Percentiles rank a stretch among this genome's conserved stretches.
Conservation (phyloP, 2,113 vertebrate genomes). For the Zosterops hypoxanthus region DNA sequence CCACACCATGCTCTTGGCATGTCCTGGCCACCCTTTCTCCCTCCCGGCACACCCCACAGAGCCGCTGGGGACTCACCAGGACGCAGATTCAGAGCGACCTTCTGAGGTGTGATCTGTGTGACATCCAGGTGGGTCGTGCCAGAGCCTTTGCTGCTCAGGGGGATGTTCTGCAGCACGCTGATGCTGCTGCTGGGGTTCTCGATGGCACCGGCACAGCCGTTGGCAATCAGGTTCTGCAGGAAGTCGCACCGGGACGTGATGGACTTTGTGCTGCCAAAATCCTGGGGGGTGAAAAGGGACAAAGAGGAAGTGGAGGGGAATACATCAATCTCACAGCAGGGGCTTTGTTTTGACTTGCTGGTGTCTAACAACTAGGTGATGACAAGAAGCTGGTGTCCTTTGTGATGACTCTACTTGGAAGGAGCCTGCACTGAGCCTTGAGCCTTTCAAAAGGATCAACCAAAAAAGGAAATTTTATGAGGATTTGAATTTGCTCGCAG, state of each 20-base stretch:
- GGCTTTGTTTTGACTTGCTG: neutral
- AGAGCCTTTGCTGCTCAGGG: constrained; percentile 87
- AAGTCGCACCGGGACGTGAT: constrained; percentile 88
- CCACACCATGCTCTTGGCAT: accelerated
- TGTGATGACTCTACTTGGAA: neutral
- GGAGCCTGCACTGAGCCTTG: neutral
- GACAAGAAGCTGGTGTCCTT: neutral
- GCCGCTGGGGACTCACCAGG: constrained; percentile 78
- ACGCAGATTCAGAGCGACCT: constrained; percentile 84
- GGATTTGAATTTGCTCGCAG: neutral
- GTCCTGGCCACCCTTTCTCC: neutral
- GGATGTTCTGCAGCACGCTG: constrained; percentile 70
- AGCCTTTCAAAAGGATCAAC: neutral
- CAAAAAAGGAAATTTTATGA: neutral
- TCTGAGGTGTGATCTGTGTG: constrained; percentile 91
- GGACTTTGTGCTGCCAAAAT: constrained; percentile 80
- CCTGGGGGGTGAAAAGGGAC: constrained; percentile 61
- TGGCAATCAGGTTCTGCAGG: constrained; percentile 79
- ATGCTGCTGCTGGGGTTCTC: constrained; percentile 85
- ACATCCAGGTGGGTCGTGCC: constrained; percentile 76
- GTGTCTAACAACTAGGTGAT: neutral
- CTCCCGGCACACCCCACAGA: neutral
- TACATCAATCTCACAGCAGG: neutral
- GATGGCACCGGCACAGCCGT: constrained; percentile 76
- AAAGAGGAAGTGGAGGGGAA: neutral